phyloP scores from a whole-genome alignment of 2,113 vertebrate genomes.

The Struthidea cinerea region DNA sequence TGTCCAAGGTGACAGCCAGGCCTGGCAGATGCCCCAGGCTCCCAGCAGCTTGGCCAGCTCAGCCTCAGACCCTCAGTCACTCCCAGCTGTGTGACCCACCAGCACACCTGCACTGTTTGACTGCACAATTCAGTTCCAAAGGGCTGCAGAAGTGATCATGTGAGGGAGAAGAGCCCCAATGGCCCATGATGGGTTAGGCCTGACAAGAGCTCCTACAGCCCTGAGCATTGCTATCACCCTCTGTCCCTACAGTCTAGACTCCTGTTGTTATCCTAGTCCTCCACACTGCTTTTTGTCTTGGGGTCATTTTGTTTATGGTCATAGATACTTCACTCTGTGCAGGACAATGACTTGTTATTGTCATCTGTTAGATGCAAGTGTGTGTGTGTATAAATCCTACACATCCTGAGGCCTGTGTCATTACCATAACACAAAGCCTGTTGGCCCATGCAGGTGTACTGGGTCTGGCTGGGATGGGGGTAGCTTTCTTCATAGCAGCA shows the following conservation, averaged over 20 bases:
- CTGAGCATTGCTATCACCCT: neutral
- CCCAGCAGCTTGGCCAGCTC: neutral
- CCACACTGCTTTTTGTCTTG: neutral
- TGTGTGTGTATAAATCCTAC: neutral
- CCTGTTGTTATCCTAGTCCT: neutral
- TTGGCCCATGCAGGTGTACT: neutral
- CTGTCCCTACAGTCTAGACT: neutral
- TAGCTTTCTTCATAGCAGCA: neutral
- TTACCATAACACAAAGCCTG: neutral
- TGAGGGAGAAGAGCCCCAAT: neutral
- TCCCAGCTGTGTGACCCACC: neutral
- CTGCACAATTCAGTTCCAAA: neutral
- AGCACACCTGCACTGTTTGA: neutral
- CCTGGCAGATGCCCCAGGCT: neutral
- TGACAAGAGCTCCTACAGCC: neutral
- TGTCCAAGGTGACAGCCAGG: neutral
- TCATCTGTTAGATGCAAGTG: neutral
- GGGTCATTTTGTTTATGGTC: neutral
- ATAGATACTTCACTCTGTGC: neutral
- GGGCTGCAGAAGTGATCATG: fast-evolving
- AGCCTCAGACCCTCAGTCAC: neutral
- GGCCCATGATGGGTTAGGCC: neutral
- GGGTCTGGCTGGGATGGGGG: neutral
- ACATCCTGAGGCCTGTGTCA: neutral
- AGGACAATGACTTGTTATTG: neutral